These are phyloP conservation scores for Heliconius eleuchia DNA, from an alignment of 1,140 invertebrate genomes.

Conservation along the genomic window DNA sequence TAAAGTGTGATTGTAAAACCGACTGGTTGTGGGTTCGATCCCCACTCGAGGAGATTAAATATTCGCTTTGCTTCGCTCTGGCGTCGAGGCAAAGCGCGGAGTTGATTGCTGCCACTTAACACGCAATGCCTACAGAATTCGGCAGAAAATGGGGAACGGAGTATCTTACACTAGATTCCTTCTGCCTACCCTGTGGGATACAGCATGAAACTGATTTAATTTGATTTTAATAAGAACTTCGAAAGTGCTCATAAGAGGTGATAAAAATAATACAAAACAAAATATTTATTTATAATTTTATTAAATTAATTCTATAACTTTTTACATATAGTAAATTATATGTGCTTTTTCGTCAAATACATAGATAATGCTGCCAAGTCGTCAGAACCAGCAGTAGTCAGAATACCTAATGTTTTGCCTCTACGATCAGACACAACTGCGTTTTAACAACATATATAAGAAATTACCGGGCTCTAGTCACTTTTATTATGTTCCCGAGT, in stretches of 20 bases:
- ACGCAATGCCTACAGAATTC: too few relatives aligned
- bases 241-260: background rate
- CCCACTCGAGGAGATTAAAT: too few relatives aligned
- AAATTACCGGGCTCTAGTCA: background rate
- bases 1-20: too few relatives aligned
- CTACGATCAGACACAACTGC: conserved; percentile 19
- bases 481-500: background rate
- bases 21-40: too few relatives aligned
- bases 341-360: conserved; percentile 76
- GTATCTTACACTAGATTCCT: too few relatives aligned
- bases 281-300: conserved; percentile 77
- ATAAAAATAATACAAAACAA: conserved; percentile 51
- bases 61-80: too few relatives aligned
- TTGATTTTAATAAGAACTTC: too few relatives aligned
- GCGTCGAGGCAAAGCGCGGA: too few relatives aligned
- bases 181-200: too few relatives aligned
- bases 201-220: too few relatives aligned
- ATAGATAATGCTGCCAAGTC: conserved; percentile 74
- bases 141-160: too few relatives aligned
- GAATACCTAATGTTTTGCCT: conserved; percentile 64
- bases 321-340: conserved; percentile 78
- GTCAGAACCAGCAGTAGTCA: conserved; percentile 64
- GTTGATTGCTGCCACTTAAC: too few relatives aligned
- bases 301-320: conserved; percentile 81
- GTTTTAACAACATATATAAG: conserved; percentile 10